Percentiles rank a stretch among this genome's conserved stretches.
Conservation (phyloP, 92 coral and sea anemone genomes). For the Palythoa grandiflora region DNA sequence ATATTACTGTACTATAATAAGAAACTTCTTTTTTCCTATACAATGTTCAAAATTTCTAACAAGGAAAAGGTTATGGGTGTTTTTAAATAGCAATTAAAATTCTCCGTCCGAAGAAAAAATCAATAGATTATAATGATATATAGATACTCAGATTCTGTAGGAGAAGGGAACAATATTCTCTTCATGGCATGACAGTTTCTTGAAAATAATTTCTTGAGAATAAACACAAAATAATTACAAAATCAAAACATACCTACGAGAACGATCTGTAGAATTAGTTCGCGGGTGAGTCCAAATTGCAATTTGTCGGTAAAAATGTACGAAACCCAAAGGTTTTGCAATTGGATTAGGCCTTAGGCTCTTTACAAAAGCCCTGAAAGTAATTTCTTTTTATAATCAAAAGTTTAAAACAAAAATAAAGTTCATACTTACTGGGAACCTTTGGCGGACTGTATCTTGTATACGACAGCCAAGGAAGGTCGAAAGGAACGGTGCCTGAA, state of each 20-base stretch:
- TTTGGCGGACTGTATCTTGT: constrained; percentile 97
- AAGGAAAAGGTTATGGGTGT: not conserved
- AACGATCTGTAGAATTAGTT: not conserved
- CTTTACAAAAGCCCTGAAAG: not conserved
- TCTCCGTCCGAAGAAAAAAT: too few relatives aligned
- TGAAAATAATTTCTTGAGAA: not conserved
- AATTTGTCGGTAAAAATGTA: not conserved
- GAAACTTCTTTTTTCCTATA: not conserved
- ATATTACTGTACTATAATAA: not conserved
- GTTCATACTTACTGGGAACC: constrained; percentile 89
- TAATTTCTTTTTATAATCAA: not conserved
- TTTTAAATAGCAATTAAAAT: not conserved
- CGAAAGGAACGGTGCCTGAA: not conserved
- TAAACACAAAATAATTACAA: not conserved
- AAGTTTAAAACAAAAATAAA: not conserved
- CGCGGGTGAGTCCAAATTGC: constrained; percentile 1
- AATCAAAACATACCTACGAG: not conserved
- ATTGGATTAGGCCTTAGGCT: not conserved
- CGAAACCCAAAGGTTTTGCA: not conserved
- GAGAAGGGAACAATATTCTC: not conserved
- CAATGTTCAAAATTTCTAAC: not conserved
- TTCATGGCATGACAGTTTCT: not conserved
- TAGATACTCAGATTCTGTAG: too few relatives aligned
- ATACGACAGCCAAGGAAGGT: constrained; percentile 87
- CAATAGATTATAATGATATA: too few relatives aligned